phyloP scores from a whole-genome alignment of 2,888 invertebrate genomes.

The Danaus chrysippus region DNA sequence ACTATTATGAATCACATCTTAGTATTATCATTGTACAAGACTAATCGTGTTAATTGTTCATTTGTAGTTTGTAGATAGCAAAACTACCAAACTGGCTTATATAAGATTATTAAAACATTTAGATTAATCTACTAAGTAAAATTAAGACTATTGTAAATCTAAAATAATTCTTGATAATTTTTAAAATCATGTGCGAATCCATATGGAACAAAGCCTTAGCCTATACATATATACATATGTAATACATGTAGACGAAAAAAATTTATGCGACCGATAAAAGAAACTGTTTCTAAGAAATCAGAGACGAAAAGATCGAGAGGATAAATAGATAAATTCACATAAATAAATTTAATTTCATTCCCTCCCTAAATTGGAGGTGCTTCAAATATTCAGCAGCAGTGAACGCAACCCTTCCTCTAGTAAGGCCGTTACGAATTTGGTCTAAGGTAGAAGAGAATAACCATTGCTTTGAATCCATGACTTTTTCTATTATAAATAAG shows the following conservation, averaged over 20 bases:
- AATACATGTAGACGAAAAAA: too few species aligned
- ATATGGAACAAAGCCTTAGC: too few species aligned
- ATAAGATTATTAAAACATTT: too few species aligned
- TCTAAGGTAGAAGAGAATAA: constrained; percentile 40
- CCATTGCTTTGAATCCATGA: neutral
- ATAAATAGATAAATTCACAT: constrained; percentile 71
- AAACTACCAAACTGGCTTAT: too few species aligned
- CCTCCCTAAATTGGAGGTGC: constrained; percentile 71
- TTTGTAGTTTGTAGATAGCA: too few species aligned
- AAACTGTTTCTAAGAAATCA: constrained; percentile 31
- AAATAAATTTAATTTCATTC: constrained; percentile 77
- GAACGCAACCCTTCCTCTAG: constrained; percentile 75
- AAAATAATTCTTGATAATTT: too few species aligned
- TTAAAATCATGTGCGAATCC: too few species aligned
- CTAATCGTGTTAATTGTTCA: too few species aligned
- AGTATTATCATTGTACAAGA: neutral
- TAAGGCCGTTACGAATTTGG: constrained; percentile 55
- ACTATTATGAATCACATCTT: neutral
- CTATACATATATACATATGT: too few species aligned
- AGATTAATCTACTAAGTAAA: too few species aligned
- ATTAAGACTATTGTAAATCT: too few species aligned
- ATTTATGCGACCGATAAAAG: neutral
- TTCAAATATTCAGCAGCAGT: constrained; percentile 77
- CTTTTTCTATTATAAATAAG: neutral
- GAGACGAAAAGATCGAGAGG: constrained; percentile 33